These are phyloP conservation scores for Erythrocercus mccallii DNA, from an alignment of 2,113 vertebrate genomes.

Conservation along the genomic window DNA sequence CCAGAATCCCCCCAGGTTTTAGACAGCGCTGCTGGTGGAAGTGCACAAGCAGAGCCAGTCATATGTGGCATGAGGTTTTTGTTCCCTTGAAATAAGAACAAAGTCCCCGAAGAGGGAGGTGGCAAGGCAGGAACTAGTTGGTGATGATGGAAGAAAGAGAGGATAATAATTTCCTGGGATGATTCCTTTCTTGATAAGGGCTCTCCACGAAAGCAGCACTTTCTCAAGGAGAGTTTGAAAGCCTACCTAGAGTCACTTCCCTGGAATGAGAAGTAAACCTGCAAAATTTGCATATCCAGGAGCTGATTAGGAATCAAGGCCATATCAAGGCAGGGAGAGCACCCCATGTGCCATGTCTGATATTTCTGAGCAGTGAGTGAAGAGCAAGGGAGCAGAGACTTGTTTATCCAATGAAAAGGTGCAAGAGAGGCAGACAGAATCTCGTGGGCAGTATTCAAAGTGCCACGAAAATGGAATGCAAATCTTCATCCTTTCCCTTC, in stretches of 20 bases:
- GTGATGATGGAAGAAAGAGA: background rate
- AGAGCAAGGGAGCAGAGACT: background rate
- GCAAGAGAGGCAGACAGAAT: background rate
- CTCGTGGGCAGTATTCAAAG: background rate
- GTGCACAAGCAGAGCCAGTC: background rate
- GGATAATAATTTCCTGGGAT: background rate
- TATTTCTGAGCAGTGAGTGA: background rate
- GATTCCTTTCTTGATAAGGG: background rate
- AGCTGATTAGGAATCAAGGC: background rate
- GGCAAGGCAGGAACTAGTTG: background rate
- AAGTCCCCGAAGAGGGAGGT: background rate
- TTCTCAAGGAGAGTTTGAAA: background rate
- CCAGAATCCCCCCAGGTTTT: background rate
- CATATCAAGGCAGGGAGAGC: background rate
- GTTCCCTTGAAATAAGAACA: background rate
- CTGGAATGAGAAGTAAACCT: background rate
- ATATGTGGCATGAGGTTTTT: accelerated
- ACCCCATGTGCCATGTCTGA: background rate
- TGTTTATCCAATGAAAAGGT: background rate
- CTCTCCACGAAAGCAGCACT: background rate
- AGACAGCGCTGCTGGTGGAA: background rate
- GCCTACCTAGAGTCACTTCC: background rate
- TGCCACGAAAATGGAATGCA: background rate
- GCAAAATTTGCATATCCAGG: background rate
- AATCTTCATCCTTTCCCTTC: conserved; percentile 10